These are phyloP conservation scores for Grus americana DNA, from an alignment of 2,113 vertebrate genomes.

Conservation along the genomic window DNA sequence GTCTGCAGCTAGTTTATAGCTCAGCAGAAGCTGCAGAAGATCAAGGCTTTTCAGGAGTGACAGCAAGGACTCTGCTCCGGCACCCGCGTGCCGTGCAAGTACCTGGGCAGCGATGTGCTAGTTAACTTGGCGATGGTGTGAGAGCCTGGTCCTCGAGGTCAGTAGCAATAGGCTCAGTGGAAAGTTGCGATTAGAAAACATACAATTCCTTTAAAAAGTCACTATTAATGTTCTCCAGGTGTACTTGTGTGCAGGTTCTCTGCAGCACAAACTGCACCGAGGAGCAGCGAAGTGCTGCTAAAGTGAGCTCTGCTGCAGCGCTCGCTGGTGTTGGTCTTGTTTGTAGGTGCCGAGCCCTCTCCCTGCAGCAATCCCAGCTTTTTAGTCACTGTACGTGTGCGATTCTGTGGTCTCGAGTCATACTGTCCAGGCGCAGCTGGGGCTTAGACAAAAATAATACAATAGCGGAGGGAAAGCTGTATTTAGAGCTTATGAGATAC, in stretches of 20 bases:
- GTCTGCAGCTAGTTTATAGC: neutral
- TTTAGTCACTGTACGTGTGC: accelerated
- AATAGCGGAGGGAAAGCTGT: neutral
- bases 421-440: too few relatives aligned
- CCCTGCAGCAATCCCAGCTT: neutral
- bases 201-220: neutral
- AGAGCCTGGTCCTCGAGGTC: neutral
- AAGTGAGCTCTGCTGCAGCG: neutral
- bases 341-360: accelerated
- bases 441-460: neutral
- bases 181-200: neutral
- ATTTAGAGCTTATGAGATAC: neutral
- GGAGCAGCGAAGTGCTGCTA: neutral
- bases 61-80: neutral
- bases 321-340: neutral
- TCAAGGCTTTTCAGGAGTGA: neutral
- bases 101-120: neutral
- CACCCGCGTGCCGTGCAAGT: accelerated
- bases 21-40: neutral
- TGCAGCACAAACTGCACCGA: accelerated
- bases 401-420: accelerated
- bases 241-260: neutral
- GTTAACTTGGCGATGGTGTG: neutral
- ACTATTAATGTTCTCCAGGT: neutral
- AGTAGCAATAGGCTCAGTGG: neutral